Conservation (phyloP, 2,113 vertebrate species). For the Elaphurus davidianus region DNA sequence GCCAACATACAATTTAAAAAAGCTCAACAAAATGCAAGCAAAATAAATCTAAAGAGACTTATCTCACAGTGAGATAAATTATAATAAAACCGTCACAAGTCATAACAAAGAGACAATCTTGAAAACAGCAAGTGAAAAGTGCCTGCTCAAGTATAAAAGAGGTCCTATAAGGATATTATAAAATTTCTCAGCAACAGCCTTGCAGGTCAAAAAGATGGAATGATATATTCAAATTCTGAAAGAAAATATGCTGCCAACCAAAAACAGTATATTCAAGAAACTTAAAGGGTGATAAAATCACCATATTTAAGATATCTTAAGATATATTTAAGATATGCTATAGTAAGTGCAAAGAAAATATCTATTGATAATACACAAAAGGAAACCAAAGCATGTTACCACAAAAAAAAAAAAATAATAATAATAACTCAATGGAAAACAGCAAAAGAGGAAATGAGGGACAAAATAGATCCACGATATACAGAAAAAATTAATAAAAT, state of each 20-base stretch:
- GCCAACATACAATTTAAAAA: neutral
- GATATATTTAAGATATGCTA: neutral
- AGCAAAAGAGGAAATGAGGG: neutral
- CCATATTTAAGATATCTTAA: neutral
- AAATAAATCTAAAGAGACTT: neutral
- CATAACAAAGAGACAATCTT: neutral
- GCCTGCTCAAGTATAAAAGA: neutral
- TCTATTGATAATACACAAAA: neutral
- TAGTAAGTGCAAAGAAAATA: neutral
- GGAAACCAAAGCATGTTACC: neutral
- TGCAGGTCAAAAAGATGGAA: neutral
- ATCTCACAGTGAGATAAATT: neutral
- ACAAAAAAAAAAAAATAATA: neutral
- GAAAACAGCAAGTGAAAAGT: neutral
- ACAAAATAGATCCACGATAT: neutral
- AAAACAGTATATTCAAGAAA: neutral
- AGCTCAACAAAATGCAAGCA: neutral
- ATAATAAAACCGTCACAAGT: neutral
- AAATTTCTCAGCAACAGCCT: neutral
- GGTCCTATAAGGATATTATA: neutral
- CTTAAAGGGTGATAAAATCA: neutral
- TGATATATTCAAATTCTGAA: neutral
- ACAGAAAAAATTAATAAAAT: neutral
- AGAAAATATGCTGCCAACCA: neutral
- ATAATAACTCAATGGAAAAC: neutral